These are phyloP conservation scores for Ctenodactylus gundi DNA, from an alignment of 2,113 vertebrate species.

Conservation along the genomic window DNA sequence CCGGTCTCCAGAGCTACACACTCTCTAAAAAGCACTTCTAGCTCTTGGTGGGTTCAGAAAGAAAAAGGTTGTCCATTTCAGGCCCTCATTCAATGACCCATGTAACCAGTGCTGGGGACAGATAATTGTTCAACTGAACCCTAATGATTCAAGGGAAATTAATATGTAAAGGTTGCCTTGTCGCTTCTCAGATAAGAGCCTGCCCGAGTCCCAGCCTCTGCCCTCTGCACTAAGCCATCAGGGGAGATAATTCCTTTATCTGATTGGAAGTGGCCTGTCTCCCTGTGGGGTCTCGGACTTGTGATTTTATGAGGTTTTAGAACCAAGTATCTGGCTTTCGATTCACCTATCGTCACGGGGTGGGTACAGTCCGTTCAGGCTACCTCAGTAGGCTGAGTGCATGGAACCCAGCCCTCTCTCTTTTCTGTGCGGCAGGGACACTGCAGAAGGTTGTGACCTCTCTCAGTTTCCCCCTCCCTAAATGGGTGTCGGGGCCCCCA, in stretches of 20 bases:
- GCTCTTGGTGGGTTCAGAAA: not conserved
- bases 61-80: not conserved
- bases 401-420: not conserved
- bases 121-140: conserved; percentile 25
- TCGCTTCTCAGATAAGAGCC: conserved; percentile 32
- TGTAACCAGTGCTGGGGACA: conserved; percentile 24
- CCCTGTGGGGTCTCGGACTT: not conserved
- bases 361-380: not conserved
- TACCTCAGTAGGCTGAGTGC: not conserved
- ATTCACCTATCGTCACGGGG: not conserved
- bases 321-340: not conserved
- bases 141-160: conserved; percentile 49
- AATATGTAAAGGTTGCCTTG: conserved; percentile 16
- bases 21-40: not conserved
- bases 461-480: not conserved
- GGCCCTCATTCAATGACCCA: conserved; percentile 11
- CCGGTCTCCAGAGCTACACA: rapidly evolving
- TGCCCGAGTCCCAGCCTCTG: not conserved
- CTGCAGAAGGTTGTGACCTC: not conserved
- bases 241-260: conserved; percentile 1
- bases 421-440: not conserved
- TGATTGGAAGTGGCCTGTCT: conserved; percentile 11
- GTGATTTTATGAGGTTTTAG: not conserved
- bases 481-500: not conserved
- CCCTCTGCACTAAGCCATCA: not conserved